Conservation (phyloP, 2,797 vertebrate genomes). For the Decapterus maruadsi region DNA sequence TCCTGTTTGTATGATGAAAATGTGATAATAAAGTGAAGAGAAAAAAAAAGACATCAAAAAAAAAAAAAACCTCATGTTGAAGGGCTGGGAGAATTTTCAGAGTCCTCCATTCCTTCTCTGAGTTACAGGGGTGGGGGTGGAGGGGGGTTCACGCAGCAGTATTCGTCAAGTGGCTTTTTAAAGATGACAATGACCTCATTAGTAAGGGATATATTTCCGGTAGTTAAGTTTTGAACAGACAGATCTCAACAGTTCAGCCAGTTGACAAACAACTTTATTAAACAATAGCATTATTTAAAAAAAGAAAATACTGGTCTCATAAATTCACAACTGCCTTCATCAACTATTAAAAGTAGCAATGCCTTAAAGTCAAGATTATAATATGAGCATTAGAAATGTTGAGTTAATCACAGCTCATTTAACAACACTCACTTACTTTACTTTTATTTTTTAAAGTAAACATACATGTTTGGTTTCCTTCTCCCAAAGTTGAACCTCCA, state of each 20-base stretch:
- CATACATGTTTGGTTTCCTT: constrained; percentile 2
- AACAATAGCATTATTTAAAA: neutral
- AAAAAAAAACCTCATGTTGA: no score
- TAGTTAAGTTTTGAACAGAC: neutral
- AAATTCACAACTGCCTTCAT: constrained; percentile 17
- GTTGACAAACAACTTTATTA: constrained; percentile 36
- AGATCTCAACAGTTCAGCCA: neutral
- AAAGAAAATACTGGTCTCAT: constrained; percentile 31
- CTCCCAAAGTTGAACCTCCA: no score
- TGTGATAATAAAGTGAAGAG: no score
- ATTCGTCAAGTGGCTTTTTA: neutral
- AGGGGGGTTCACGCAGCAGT: no score
- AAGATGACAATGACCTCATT: neutral
- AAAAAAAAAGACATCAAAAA: no score
- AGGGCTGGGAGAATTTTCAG: no score
- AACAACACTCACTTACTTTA: neutral
- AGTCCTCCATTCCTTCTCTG: no score
- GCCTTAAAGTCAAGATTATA: neutral
- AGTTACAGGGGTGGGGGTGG: no score
- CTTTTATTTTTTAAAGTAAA: constrained; percentile 13
- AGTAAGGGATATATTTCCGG: neutral
- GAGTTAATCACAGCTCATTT: neutral
- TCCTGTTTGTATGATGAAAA: no score
- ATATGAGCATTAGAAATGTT: neutral
- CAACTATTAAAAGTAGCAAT: neutral